Conservation (phyloP, 2,797 vertebrate genomes). For the Sebastes paucispinis region DNA sequence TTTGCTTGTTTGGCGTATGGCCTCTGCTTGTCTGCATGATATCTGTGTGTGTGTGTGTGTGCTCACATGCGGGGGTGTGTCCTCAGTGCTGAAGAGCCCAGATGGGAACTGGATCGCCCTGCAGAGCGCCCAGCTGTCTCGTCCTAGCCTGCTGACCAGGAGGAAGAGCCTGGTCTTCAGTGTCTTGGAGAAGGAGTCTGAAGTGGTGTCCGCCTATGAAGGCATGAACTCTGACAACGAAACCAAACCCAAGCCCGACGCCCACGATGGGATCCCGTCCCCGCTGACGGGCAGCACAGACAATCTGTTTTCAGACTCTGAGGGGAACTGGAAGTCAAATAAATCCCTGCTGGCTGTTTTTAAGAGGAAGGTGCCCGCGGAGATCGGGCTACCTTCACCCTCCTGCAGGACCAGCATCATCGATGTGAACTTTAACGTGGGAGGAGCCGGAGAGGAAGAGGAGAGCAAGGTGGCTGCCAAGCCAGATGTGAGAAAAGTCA, state of each 20-base stretch:
- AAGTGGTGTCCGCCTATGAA: constrained; percentile 88
- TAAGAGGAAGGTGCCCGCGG: constrained; percentile 67
- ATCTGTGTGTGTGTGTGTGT: neutral
- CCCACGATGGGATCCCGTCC: constrained; percentile 8
- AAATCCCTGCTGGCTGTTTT: constrained; percentile 57
- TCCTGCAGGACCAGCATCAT: constrained; percentile 67
- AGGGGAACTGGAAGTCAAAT: constrained; percentile 55
- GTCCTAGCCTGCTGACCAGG: constrained; percentile 86
- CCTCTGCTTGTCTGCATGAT: constrained; percentile 25
- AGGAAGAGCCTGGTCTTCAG: constrained; percentile 89
- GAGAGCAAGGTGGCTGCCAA: constrained; percentile 46
- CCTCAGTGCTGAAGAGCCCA: constrained; percentile 88
- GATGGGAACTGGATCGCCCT: constrained; percentile 98
- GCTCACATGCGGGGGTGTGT: constrained; percentile 59
- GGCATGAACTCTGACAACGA: constrained; percentile 90
- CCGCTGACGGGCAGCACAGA: constrained; percentile 10
- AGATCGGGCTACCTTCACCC: constrained; percentile 57
- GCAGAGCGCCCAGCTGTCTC: constrained; percentile 84
- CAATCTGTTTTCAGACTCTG: constrained; percentile 43
- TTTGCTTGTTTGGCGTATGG: constrained; percentile 7
- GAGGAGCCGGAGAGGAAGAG: constrained; percentile 26
- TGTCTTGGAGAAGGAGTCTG: constrained; percentile 89
- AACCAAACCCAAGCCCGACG: constrained; percentile 84
- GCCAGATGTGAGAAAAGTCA: constrained; percentile 40
- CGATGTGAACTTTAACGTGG: constrained; percentile 73